Base-by-base conservation (phyloP, 2,113 vertebrate genomes). In the Numenius arquata region DNA sequence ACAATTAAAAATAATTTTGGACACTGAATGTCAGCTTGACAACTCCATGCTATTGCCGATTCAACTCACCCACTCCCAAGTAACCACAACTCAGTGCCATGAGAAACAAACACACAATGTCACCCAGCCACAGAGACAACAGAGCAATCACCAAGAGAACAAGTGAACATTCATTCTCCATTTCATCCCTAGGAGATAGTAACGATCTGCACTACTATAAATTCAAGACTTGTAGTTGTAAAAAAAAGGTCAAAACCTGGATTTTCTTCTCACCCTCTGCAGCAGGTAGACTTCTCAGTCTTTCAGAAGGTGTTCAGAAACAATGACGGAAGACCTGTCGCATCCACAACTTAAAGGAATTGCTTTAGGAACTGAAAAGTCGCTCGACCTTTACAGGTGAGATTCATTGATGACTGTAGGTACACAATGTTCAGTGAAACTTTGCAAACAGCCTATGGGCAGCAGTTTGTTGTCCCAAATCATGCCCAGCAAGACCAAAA, bases 391-490 rank as follows among this genome's bases (percentile, higher is more conserved):
- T 93, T 93, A 72, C 1, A 89, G 90, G 90, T 63, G 66, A 87
- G 87, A 91, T 76, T 75, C 48, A 84, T 78, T 90, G 17, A 23
- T 52, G 79, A 94, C 85, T 70, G 1, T 34, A 96, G 76, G 80
- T 20, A 48, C 16, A 21, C 76, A 87, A 48, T 17, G 45, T 27
- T 67, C 83, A 83, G 50, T 34, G 77, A 93, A 97, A 91, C 86
- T 95, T 50, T 88, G 77, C 81, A 77, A 85, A 95, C 72, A 62
- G 85, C 62, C 78, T 5, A 19, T 36, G 74, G 74, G 90, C 59
- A 97, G 85, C 70, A 96, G 40, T 55, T 95, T 76, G 73, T 67
- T 17, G 5, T 26, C 68, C 85, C 93, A 94, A 48, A 95, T 93
- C 75, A 81, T 48, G 61, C 74, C 74, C 92, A 95, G 70, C 71